phyloP scores from a whole-genome alignment of 2,797 vertebrate genomes.

The Falco naumanni region DNA sequence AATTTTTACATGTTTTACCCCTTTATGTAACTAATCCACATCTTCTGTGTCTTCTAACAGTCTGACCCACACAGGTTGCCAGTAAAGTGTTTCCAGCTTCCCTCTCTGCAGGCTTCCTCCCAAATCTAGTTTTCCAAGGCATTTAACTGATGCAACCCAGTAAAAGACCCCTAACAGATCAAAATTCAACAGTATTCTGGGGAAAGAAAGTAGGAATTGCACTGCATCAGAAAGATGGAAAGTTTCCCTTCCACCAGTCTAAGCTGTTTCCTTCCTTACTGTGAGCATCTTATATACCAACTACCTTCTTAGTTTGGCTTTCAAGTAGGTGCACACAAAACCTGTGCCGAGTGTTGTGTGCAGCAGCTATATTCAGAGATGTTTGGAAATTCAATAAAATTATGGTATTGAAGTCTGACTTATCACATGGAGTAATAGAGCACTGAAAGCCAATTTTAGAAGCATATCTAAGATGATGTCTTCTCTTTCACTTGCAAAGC shows the following conservation, averaged over 20 bases:
- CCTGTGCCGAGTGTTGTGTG: neutral
- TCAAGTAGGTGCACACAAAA: neutral
- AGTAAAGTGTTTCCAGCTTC: neutral
- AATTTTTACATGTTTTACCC: neutral
- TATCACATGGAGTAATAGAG: neutral
- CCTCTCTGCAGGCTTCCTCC: neutral
- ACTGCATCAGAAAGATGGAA: neutral
- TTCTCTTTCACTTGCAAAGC: neutral
- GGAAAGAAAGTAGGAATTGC: neutral
- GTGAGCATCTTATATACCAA: neutral
- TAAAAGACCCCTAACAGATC: neutral
- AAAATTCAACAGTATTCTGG: neutral
- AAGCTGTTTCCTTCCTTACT: neutral
- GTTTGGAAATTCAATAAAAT: neutral
- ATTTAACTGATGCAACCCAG: neutral
- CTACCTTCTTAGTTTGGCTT: neutral
- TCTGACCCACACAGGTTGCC: neutral
- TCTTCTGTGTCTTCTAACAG: neutral
- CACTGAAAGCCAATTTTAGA: neutral
- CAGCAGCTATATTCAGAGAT: neutral
- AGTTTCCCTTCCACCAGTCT: neutral
- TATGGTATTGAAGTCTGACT: neutral
- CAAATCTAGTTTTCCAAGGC: neutral
- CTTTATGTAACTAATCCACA: neutral
- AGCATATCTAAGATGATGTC: neutral